These are phyloP conservation scores for Imbricaverruca yamaguchii DNA, from an alignment of 2,888 invertebrate species.

Conservation along the genomic window DNA sequence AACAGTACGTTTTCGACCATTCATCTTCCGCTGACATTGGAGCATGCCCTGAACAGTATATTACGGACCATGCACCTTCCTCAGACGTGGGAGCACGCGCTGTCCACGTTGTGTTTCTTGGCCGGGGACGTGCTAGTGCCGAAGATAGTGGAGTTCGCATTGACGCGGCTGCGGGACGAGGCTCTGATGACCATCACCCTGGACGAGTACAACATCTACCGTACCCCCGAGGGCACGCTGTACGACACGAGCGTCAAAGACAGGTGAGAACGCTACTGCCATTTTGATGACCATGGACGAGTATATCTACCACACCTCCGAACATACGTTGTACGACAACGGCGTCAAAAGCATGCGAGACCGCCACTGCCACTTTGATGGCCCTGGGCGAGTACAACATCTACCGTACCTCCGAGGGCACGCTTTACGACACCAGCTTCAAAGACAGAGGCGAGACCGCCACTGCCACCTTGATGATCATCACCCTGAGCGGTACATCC, in stretches of 20 bases:
- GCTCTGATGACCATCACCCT: slow-evolving; percentile 63
- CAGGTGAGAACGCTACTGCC: slow-evolving; percentile 40
- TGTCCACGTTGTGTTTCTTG: slow-evolving; percentile 29
- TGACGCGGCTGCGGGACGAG: slow-evolving; percentile 49
- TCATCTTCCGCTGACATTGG: too few species aligned
- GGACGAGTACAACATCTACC: slow-evolving; percentile 69
- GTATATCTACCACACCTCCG: too few species aligned
- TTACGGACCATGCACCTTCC: too few species aligned
- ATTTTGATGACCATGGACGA: too few species aligned
- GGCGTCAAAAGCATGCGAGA: too few species aligned
- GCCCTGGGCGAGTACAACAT: slow-evolving; percentile 72
- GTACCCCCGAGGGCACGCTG: slow-evolving; percentile 80
- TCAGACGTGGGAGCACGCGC: slow-evolving; percentile 21
- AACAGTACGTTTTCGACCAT: too few species aligned
- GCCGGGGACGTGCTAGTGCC: slow-evolving; percentile 29
- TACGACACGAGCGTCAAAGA: slow-evolving; percentile 80
- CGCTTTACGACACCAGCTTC: slow-evolving; percentile 81
- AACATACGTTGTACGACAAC: too few species aligned
- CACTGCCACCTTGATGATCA: too few species aligned
- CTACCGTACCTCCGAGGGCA: slow-evolving; percentile 76
- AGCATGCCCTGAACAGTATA: too few species aligned
- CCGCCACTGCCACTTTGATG: slow-evolving; percentile 41
- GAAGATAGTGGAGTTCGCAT: slow-evolving; percentile 25
- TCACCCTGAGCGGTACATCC: too few species aligned
- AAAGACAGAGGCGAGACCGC: slow-evolving; percentile 52